Conservation (phyloP, 2,113 vertebrate genomes). For the Ramphastos sulfuratus region DNA sequence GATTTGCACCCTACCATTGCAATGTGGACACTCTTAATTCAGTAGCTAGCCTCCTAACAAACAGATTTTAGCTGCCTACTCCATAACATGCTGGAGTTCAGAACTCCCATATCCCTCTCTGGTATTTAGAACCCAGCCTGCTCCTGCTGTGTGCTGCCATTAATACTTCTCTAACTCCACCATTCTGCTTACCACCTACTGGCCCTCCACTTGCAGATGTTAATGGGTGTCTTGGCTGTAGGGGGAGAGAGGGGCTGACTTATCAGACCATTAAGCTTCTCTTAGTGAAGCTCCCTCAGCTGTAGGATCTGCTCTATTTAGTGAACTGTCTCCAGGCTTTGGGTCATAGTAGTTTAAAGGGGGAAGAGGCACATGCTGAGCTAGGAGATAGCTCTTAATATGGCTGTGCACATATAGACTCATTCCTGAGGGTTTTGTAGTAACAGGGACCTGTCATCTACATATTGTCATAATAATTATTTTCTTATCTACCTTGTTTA, state of each 20-base stretch:
- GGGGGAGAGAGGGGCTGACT: neutral
- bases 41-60: neutral
- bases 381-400: neutral
- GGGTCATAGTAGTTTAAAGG: neutral
- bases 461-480: neutral
- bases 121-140: neutral
- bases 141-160: neutral
- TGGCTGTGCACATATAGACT: neutral
- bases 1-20: neutral
- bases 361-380: neutral
- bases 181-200: neutral
- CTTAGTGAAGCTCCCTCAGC: neutral
- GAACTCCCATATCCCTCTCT: neutral
- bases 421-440: neutral
- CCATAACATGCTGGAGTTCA: neutral
- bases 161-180: neutral
- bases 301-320: neutral
- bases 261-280: neutral
- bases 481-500: neutral
- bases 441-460: neutral
- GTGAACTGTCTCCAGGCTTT: neutral
- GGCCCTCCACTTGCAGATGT: neutral
- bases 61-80: neutral
- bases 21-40: rapidly evolving
- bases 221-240: neutral